Evolutionary conservation across 1,140 invertebrate species (phyloP).

Genomic region (Oreohelix idahoensis): DNA sequence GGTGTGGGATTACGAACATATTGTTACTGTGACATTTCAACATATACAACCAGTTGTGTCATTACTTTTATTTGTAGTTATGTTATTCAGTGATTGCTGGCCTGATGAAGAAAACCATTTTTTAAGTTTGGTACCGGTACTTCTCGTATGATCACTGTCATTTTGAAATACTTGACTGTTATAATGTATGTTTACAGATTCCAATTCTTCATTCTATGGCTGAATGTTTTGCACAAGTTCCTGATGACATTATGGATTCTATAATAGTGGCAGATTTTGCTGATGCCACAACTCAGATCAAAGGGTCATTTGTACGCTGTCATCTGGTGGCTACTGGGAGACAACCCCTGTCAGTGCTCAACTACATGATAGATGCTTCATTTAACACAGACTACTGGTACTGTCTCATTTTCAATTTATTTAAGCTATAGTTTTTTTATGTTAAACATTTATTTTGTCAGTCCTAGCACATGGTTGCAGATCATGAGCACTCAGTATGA

Average conservation of each 20-base stretch:
- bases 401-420: no score
- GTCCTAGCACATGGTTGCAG: no score
- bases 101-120: no score
- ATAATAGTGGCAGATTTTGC: conserved; percentile 58
- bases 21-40: no score
- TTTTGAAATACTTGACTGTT: background rate
- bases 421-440: no score
- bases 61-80: no score
- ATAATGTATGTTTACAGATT: conserved; percentile 22
- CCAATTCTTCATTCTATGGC: conserved; percentile 43
- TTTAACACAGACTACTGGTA: conserved; percentile 56
- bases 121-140: no score
- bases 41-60: no score
- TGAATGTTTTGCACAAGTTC: conserved; percentile 61
- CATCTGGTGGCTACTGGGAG: conserved; percentile 60
- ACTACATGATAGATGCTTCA: conserved; percentile 63
- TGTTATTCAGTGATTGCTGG: no score
- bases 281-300: conserved; percentile 36
- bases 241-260: conserved; percentile 61
- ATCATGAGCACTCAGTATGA: background rate
- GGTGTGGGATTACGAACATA: no score
- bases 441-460: no score
- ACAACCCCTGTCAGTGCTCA: conserved; percentile 63
- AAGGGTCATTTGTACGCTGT: conserved; percentile 60
- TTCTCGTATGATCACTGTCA: no score